Percentiles rank a stretch among this genome's conserved stretches.
phyloP scores from a whole-genome alignment of 2,888 invertebrate species.

The Eristalis tenax region DNA sequence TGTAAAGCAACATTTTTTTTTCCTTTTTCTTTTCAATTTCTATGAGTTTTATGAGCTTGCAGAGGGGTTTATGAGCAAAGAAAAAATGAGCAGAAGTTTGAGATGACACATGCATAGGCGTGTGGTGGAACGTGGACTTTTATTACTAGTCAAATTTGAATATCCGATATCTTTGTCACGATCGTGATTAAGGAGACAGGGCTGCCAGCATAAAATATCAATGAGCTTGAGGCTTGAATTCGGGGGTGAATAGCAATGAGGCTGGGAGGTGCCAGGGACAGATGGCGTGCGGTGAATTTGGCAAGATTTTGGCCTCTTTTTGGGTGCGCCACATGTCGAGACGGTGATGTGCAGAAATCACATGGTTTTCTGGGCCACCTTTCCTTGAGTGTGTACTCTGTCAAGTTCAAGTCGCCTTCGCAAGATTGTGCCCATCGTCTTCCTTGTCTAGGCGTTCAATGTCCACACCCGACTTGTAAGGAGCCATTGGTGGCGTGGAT shows the following conservation, averaged over 20 bases:
- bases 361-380: too few species aligned
- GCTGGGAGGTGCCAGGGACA: not conserved
- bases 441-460: too few species aligned
- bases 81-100: not conserved
- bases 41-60: constrained; percentile 5
- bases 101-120: not conserved
- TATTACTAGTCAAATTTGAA: constrained; percentile 30
- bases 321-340: too few species aligned
- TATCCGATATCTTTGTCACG: constrained; percentile 13
- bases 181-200: constrained; percentile 12
- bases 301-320: too few species aligned
- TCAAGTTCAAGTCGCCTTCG: too few species aligned
- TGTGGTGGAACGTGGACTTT: not conserved
- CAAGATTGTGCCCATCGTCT: too few species aligned
- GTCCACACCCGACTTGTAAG: too few species aligned
- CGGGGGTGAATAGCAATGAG: not conserved
- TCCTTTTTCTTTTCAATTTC: constrained; percentile 11
- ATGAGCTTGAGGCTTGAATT: not conserved
- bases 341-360: too few species aligned
- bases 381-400: too few species aligned
- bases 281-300: not conserved
- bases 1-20: constrained; percentile 50
- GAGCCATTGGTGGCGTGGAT: too few species aligned
- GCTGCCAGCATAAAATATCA: not conserved
- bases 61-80: constrained; percentile 47